Evolutionary conservation across 2,888 invertebrate species (phyloP), one percentile per base, ranked within the genome.

Genomic region (Linyphia triangularis): DNA sequence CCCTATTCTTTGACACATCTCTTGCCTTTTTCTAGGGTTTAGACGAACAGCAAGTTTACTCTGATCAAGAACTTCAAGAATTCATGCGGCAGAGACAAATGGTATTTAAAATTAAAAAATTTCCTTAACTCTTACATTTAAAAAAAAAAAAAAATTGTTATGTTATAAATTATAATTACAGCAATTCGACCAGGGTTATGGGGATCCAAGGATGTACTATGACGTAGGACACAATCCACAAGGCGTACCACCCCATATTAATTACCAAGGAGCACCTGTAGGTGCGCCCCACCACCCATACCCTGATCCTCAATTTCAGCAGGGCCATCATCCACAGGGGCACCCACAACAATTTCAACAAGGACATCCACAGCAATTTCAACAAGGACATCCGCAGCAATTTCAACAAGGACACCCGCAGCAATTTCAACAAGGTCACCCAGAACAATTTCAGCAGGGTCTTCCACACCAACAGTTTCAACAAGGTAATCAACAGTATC

Each of bases 41-140:
- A 5, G 97, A 98, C 91, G 96, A 97, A 91, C 95, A 97, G 91
- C 95, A 95, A 91, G 95, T 96, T 40, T 99, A 96, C 92, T 95
- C 96, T 0, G 95, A 96, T 91, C 95, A 96, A 88, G 99, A 99
- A 92, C 96, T 97, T 91, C 94, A 96, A 78, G 95, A 95, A 90
- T 98, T 95, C 90, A 95, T 95, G 92, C 94, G 93, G 30, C 93
- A 94, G 70, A 94, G 95, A 13, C 94, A 95, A 86, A 95, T 95
- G 89, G 95, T 96, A 92, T 92, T 96, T 57, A 94, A 94, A 91
- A 94, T 94, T 90, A 92, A 16, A 51, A 51, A 95, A 92, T 22
- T 59, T 59, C 19, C n/a, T n/a, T n/a, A n/a, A n/a, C n/a, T n/a
- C n/a, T n/a, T n/a, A n/a, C n/a, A n/a, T n/a, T n/a, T n/a, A n/a